Base-by-base conservation (phyloP, 2,888 invertebrate genomes). In the Ectemnius cavifrons region DNA sequence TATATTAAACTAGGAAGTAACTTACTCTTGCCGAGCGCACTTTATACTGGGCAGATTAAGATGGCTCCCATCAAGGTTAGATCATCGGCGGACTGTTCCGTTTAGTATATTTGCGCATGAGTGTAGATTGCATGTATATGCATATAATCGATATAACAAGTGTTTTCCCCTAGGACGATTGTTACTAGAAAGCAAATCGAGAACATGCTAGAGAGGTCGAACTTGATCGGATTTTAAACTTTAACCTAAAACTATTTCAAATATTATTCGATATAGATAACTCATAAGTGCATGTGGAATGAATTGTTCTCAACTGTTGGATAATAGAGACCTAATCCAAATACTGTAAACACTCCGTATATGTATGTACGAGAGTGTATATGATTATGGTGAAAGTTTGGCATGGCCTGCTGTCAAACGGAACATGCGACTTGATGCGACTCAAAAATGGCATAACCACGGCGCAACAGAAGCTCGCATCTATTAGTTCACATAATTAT, bases 31-130 rank as follows among this genome's bases (percentile, higher is more conserved):
- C 52, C 52, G n/a, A 52, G 52, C n/a, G 16, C n/a, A 52, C 52
- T 16, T 16, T 52, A 52, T 52, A 16, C 52, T 14, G 52, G 16
- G 16, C 52, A 52, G 16, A 16, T 14, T 16, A 52, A 52, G 52
- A 52, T 52, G 52, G 52, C 52, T 52, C 5, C 52, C 52, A 13
- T 58, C 16, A 14, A 58, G 27, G 73, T 77, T 71, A 67, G 23
- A 11, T 18, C 69, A 4, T 37, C 49, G 6, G 74, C 13, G 23
- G 16, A 16, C 4, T 13, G 47, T 52, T 52, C 52, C n/a, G 16
- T 52, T 11, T 52, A 14, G 52, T 52, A 52, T 52, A 52, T 52
- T 16, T 52, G 11, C 14, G 16, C 52, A 52, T 4, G n/a, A 47
- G 2, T 23, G 23, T 23, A 3, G 23, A 3, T 3, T 23, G 23